Evolutionary conservation across 2,113 vertebrate genomes (phyloP).

Genomic region (Triplophysa rosa): DNA sequence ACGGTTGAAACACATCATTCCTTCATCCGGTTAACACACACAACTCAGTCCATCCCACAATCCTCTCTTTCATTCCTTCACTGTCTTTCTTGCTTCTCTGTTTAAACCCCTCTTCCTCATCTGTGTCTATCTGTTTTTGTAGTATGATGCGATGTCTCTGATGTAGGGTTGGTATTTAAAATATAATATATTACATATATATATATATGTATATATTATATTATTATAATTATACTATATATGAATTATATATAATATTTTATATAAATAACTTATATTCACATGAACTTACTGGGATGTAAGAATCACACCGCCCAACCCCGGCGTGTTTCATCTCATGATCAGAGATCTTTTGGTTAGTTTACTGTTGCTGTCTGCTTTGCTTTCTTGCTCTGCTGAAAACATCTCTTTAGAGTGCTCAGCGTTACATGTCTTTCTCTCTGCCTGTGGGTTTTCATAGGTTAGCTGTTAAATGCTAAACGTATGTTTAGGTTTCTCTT

Average conservation of each 20-base stretch:
- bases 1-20: not conserved
- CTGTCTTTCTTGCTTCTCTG: not conserved
- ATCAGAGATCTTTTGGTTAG: not conserved
- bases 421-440: not conserved
- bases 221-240: no score
- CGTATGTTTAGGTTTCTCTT: conserved; percentile 66
- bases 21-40: conserved; percentile 1
- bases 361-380: not conserved
- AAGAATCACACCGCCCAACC: no score
- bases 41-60: not conserved
- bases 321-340: not conserved
- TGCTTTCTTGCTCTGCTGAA: not conserved
- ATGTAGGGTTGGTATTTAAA: no score
- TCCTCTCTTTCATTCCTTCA: conserved; percentile 7
- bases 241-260: no score
- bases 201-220: no score
- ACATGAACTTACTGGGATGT: no score
- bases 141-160: not conserved
- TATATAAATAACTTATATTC: no score
- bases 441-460: not conserved
- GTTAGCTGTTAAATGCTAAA: conserved; percentile 39
- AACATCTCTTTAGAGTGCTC: not conserved
- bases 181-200: no score
- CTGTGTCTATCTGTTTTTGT: not conserved
- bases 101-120: not conserved